Conservation (phyloP, 1,140 invertebrate species). For the Diachasma alloeum region DNA sequence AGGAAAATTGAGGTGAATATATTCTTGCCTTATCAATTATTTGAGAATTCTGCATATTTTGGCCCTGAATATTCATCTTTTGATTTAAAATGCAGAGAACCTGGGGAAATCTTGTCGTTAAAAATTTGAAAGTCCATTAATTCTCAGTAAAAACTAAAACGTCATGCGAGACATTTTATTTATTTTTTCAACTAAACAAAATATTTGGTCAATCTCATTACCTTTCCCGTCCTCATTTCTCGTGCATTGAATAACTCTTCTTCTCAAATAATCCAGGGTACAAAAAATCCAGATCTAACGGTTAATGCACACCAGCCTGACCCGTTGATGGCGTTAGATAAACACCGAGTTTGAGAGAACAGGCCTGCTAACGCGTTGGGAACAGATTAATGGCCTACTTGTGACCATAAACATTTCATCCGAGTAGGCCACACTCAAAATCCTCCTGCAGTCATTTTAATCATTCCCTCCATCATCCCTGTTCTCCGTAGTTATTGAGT, state of each 20-base stretch:
- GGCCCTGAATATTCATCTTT: too few relatives aligned
- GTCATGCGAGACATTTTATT: too few relatives aligned
- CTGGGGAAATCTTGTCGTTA: too few relatives aligned
- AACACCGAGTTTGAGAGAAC: background rate
- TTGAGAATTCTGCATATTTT: too few relatives aligned
- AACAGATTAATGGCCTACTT: background rate
- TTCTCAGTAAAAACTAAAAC: too few relatives aligned
- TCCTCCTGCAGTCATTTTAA: background rate
- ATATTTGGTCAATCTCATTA: too few relatives aligned
- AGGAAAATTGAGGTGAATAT: too few relatives aligned
- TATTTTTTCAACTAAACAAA: too few relatives aligned
- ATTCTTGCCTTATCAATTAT: too few relatives aligned
- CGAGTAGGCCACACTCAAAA: background rate
- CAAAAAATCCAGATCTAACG: background rate
- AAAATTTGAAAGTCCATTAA: too few relatives aligned
- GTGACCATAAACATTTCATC: background rate
- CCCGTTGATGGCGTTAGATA: background rate
- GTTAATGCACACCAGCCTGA: background rate
- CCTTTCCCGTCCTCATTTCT: too few relatives aligned
- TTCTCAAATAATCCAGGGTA: background rate
- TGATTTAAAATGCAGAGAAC: too few relatives aligned
- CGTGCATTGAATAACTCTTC: background rate
- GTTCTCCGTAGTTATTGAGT: background rate
- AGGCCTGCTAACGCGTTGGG: background rate
- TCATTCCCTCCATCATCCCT: background rate